These are phyloP conservation scores for Carassius gibelio DNA, from an alignment of 2,113 vertebrate species.

Conservation along the genomic window DNA sequence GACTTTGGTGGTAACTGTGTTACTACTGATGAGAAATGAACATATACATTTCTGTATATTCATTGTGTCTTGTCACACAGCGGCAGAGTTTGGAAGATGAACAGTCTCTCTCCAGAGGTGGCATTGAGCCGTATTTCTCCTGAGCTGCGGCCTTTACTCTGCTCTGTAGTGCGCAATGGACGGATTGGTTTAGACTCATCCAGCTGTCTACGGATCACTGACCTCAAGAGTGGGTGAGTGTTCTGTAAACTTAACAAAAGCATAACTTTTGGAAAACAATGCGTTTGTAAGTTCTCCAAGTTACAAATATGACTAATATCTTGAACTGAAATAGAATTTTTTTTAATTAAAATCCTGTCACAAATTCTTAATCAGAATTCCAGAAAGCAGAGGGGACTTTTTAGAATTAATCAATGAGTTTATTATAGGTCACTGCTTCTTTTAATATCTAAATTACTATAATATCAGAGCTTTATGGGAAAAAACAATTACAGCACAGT, in stretches of 20 bases:
- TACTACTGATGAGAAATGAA: background rate
- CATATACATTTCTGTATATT: background rate
- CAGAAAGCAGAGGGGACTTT: constrained; percentile 1
- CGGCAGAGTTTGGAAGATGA: constrained; percentile 63
- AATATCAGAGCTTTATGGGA: background rate
- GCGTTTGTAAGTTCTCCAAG: background rate
- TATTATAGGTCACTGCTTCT: background rate
- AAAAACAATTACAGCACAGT: background rate
- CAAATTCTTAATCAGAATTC: background rate
- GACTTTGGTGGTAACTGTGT: background rate
- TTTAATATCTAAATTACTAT: background rate
- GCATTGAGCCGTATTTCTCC: constrained; percentile 93
- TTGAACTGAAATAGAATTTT: background rate
- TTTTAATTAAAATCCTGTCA: background rate
- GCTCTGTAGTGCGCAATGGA: constrained; percentile 91
- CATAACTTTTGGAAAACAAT: background rate
- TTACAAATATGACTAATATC: background rate
- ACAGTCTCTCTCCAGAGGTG: constrained; percentile 91
- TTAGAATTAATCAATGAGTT: background rate
- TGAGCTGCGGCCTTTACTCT: constrained; percentile 88
- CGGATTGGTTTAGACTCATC: constrained; percentile 95
- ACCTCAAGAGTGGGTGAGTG: constrained; percentile 95
- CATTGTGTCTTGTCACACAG: constrained; percentile 5
- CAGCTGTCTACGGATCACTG: constrained; percentile 92
- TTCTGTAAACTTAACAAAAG: background rate